These are phyloP conservation scores for Melanotaenia trifasciata DNA, from an alignment of 2,797 vertebrate species.

Conservation along the genomic window DNA sequence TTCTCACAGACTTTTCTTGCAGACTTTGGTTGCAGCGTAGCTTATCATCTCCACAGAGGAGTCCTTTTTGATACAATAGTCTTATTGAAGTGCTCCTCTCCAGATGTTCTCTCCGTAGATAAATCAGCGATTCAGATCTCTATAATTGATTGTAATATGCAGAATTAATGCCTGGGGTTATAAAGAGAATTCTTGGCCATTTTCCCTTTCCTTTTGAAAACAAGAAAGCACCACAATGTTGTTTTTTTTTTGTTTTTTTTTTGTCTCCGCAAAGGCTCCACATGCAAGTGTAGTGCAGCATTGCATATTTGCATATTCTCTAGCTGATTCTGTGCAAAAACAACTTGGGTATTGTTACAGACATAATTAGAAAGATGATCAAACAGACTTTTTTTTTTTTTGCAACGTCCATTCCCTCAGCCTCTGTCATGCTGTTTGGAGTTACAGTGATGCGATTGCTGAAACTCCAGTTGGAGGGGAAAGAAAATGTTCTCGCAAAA, in stretches of 20 bases:
- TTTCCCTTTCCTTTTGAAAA: slow-evolving; percentile 81
- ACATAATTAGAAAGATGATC: slow-evolving; percentile 81
- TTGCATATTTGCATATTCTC: slow-evolving; percentile 74
- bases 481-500: slow-evolving; percentile 33
- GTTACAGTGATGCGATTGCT: slow-evolving; percentile 45
- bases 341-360: slow-evolving; percentile 79
- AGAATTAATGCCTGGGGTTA: slow-evolving; percentile 82
- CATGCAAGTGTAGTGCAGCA: slow-evolving; percentile 60
- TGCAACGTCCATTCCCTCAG: slow-evolving; percentile 51
- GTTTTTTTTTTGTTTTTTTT: slow-evolving; percentile 61
- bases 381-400: slow-evolving; percentile 70
- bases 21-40: slow-evolving; percentile 59
- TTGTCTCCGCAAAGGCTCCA: slow-evolving; percentile 55
- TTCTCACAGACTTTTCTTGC: slow-evolving; percentile 46
- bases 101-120: slow-evolving; percentile 83
- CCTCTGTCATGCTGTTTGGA: slow-evolving; percentile 50
- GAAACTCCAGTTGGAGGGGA: slow-evolving; percentile 59
- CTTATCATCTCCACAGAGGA: slow-evolving; percentile 66
- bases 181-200: slow-evolving; percentile 79
- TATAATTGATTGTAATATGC: slow-evolving; percentile 85
- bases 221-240: slow-evolving; percentile 73
- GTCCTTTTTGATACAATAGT: slow-evolving; percentile 81
- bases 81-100: slow-evolving; percentile 82
- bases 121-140: slow-evolving; percentile 83
- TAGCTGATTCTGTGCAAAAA: slow-evolving; percentile 72